Evolutionary conservation across 2,113 vertebrate species (phyloP), one percentile per base, ranked within the genome.

Genomic region (Gallinago media): DNA sequence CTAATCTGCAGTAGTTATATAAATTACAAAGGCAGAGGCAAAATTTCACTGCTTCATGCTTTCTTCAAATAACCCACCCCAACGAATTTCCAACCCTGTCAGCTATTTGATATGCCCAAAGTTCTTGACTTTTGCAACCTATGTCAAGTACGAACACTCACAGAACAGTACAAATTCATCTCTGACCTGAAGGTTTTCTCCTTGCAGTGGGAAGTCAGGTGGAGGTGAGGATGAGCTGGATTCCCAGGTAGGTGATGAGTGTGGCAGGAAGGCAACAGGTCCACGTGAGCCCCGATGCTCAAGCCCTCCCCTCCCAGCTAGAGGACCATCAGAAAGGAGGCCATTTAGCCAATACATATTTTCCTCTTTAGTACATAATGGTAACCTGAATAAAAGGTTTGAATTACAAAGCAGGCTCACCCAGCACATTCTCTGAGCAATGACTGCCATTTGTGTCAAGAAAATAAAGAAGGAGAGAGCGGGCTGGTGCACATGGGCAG

Each of bases 371-470:
- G 96, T 96, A 95, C 86, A 78, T 95, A 98, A 97, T 77, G 83
- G 97, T 97, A 98, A 98, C 97, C 97, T 94, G 95, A 97, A 98
- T 98, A 98, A 98, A 98, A 97, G 97, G 97, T 97, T 97, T 98
- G 97, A 98, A 98, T 98, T 98, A 98, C 98, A 98, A 98, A 97
- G 96, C 96, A 97, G 95, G 92, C 96, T 98, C 97, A 96, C 97
- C 91, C 89, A 73, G 88, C 95, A 96, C 94, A 94, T 96, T 97
- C 91, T 96, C 93, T 98, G 97, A 98, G 95, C 94, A 94, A 97
- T 98, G 97, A 97, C 88, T 97, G 97, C 97, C 97, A 98, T 98
- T 98, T 98, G 91, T 98, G 98, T 98, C 98, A 98, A 97, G 98
- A 97, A 98, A 98, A 98, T 97, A 98, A 98, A 98, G 96, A 97